Percentiles rank a stretch among this genome's conserved stretches.
Evolutionary conservation across 2,888 invertebrate species (phyloP).

Genomic region (Chorisops tibialis): DNA sequence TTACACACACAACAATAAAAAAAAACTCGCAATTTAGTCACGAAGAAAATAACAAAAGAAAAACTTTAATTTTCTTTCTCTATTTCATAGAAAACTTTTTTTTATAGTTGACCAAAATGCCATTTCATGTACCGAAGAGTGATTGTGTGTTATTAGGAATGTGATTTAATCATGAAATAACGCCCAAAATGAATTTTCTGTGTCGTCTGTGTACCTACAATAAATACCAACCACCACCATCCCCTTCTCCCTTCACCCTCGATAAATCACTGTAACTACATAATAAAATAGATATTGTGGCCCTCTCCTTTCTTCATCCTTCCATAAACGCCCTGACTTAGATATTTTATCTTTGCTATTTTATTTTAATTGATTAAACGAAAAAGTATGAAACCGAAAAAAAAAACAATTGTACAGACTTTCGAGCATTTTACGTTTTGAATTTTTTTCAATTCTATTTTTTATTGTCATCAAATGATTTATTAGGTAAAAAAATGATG

Average conservation of each 20-base stretch:
- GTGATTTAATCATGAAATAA: constrained; percentile 13
- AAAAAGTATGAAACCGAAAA: too few relatives aligned
- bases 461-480: too few relatives aligned
- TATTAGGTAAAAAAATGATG: too few relatives aligned
- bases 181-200: constrained; percentile 9
- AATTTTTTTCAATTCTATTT: too few relatives aligned
- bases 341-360: too few relatives aligned
- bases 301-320: too few relatives aligned
- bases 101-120: constrained; percentile 16
- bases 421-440: too few relatives aligned
- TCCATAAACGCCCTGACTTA: too few relatives aligned
- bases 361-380: too few relatives aligned
- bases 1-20: background rate
- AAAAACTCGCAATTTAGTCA: constrained; percentile 3
- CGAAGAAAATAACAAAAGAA: constrained; percentile 40
- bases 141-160: constrained; percentile 24
- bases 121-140: constrained; percentile 22
- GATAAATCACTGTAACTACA: too few relatives aligned
- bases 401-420: too few relatives aligned
- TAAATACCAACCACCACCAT: background rate
- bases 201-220: constrained; percentile 17
- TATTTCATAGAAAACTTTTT: background rate
- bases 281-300: too few relatives aligned
- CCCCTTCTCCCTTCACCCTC: background rate
- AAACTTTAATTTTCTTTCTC: constrained; percentile 52